phyloP scores from a whole-genome alignment of 2,113 vertebrate species.

The Morphnarchus princeps region DNA sequence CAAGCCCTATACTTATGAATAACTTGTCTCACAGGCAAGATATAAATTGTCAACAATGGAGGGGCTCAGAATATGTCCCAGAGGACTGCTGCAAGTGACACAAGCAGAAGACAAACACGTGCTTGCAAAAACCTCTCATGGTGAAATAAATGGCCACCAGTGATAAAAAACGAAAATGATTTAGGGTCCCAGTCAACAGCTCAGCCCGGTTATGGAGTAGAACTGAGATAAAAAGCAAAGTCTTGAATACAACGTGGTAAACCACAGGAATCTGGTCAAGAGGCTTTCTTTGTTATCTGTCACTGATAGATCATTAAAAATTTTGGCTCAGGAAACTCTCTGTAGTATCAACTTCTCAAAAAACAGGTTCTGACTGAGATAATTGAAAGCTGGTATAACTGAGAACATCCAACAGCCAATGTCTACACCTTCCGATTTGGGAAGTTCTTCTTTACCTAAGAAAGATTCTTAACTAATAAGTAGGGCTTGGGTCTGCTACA shows the following conservation, averaged over 20 bases:
- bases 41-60: slow-evolving; percentile 36
- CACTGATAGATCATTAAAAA: slow-evolving; percentile 33
- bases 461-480: neutral
- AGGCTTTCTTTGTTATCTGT: neutral
- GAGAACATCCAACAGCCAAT: neutral
- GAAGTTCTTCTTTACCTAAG: neutral
- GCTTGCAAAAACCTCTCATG: neutral
- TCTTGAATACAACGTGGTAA: neutral
- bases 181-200: neutral
- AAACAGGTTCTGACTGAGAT: neutral
- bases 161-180: neutral
- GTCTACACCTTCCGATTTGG: neutral
- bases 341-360: neutral
- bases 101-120: neutral
- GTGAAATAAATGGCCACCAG: neutral
- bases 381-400: slow-evolving; percentile 25
- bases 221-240: neutral
- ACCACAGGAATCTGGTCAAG: neutral
- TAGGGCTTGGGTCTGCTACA: neutral
- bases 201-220: neutral
- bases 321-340: neutral
- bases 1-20: slow-evolving; percentile 46
- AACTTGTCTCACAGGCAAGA: slow-evolving; percentile 34
- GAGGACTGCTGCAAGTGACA: neutral
- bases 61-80: neutral